Percentiles rank a stretch among this genome's conserved stretches.
Conservation (phyloP, 2,797 vertebrate genomes). For the Lateolabrax maculatus region DNA sequence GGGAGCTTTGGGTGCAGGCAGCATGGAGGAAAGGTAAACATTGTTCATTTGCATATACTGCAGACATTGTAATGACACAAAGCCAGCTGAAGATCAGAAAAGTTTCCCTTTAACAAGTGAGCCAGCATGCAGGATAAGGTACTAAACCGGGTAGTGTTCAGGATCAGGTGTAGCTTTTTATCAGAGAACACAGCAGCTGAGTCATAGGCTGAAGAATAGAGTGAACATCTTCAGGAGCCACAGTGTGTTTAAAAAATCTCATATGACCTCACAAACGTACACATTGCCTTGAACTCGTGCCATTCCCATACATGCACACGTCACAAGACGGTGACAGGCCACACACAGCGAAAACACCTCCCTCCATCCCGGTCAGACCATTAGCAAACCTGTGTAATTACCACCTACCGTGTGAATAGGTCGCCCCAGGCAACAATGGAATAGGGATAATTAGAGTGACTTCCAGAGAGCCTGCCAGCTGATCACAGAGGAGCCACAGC, state of each 20-base stretch:
- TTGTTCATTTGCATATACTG: too few species aligned
- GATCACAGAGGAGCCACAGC: constrained; percentile 70
- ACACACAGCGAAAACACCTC: constrained; percentile 48
- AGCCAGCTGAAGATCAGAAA: too few species aligned
- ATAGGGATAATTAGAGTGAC: constrained; percentile 70
- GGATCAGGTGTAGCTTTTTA: constrained; percentile 16
- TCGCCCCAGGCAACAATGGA: constrained; percentile 57
- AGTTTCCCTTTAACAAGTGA: constrained; percentile 5
- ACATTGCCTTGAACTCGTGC: neutral
- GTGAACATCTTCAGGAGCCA: neutral
- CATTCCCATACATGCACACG: constrained; percentile 1
- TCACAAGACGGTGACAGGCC: constrained; percentile 37
- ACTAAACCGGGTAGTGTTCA: neutral
- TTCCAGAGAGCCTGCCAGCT: constrained; percentile 64
- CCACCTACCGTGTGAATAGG: constrained; percentile 67
- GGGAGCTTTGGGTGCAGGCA: too few species aligned
- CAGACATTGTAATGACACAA: too few species aligned
- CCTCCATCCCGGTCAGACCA: constrained; percentile 57
- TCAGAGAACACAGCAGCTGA: neutral
- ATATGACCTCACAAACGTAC: neutral
- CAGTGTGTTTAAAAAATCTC: neutral
- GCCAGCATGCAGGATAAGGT: neutral
- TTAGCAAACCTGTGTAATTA: constrained; percentile 84
- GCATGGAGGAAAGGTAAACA: too few species aligned
- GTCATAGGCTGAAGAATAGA: neutral